These are phyloP conservation scores for Oreochromis spilurus DNA, from an alignment of 2,113 vertebrate genomes.

Conservation along the genomic window DNA sequence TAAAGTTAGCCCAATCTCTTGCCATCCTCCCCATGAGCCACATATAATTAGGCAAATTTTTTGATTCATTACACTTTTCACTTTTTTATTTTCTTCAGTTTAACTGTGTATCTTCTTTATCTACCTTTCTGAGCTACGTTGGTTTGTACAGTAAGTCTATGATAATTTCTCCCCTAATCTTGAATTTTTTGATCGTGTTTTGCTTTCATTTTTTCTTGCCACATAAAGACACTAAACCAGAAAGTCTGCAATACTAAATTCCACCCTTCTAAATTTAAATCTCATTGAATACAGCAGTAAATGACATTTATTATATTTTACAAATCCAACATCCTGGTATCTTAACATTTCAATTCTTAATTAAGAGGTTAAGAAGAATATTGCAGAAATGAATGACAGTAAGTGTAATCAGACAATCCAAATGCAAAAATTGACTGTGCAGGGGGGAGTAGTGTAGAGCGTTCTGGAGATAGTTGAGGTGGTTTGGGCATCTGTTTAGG, in stretches of 20 bases:
- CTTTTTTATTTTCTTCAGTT: not conserved
- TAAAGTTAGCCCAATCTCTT: not conserved
- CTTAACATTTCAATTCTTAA: not conserved
- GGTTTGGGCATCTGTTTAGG: not conserved
- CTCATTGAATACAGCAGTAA: not conserved
- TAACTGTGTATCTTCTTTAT: not conserved
- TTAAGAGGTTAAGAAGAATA: not conserved
- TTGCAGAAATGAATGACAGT: not conserved
- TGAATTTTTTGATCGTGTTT: not conserved
- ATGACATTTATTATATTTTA: not conserved
- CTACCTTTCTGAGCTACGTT: not conserved
- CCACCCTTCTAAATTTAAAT: not conserved
- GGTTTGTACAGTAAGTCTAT: not conserved
- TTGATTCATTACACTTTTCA: not conserved
- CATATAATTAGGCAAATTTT: not conserved
- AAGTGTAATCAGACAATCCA: not conserved
- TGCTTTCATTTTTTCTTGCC: not conserved
- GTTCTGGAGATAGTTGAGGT: not conserved
- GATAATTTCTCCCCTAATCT: not conserved
- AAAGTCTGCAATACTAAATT: not conserved
- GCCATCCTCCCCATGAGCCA: not conserved
- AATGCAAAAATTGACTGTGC: not conserved
- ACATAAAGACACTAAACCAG: not conserved
- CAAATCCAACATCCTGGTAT: not conserved
- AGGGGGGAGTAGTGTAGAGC: not conserved